A percentile compares a stretch with the other conserved stretches of the same genome.
Evolutionary conservation across 1,140 invertebrate species (phyloP).

Genomic region (Mycetomoellerius zeteki): DNA sequence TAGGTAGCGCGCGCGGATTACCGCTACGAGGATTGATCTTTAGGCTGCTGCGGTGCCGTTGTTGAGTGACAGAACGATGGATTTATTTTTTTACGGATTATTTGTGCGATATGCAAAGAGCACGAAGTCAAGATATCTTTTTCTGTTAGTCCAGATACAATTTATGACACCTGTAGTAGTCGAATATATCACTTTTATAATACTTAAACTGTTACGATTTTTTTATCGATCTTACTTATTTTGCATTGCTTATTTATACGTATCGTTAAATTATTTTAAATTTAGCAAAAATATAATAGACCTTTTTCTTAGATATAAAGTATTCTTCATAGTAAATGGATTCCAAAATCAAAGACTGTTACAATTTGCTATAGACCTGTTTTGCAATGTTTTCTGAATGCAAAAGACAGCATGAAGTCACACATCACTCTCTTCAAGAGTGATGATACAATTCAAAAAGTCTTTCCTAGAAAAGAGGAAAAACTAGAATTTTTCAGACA

Average conservation of each 20-base stretch:
- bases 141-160: not conserved
- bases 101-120: not conserved
- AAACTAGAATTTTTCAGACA: too few relatives aligned
- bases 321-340: not conserved
- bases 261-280: not conserved
- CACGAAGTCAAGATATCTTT: not conserved
- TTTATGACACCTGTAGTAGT: not conserved
- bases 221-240: not conserved
- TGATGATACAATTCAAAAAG: too few relatives aligned
- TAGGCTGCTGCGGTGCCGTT: not conserved
- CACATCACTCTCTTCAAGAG: too few relatives aligned
- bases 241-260: not conserved
- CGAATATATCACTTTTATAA: slow-evolving; percentile 3
- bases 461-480: too few relatives aligned
- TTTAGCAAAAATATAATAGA: not conserved
- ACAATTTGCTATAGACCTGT: not conserved
- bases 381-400: slow-evolving; percentile 9
- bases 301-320: not conserved
- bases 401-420: not conserved
- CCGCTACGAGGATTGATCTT: slow-evolving; percentile 27
- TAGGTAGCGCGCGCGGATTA: slow-evolving; percentile 58
- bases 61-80: slow-evolving; percentile 43
- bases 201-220: not conserved
- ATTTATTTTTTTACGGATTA: slow-evolving; percentile 29
- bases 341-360: not conserved